A percentile compares a stretch with the other conserved stretches of the same genome.
Conservation (phyloP, 2,797 vertebrate genomes). For the Enteromius argenteus region DNA sequence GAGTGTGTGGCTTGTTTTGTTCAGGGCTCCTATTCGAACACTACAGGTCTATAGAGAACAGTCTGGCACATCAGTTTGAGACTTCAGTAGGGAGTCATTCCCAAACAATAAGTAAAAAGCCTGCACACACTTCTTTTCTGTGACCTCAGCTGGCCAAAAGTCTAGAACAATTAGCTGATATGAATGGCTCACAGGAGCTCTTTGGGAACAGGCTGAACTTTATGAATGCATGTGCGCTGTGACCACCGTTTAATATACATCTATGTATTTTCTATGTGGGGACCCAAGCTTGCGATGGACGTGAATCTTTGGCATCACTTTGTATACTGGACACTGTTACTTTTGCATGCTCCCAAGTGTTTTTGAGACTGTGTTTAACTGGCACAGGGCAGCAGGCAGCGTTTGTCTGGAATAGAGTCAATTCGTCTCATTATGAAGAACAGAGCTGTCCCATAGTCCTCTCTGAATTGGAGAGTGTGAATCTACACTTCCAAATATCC, state of each 20-base stretch:
- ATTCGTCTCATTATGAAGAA: slow-evolving; percentile 45
- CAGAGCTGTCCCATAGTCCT: slow-evolving; percentile 48
- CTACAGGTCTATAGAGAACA: slow-evolving; percentile 34
- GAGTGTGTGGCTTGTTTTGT: slow-evolving; percentile 33
- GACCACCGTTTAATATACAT: neutral
- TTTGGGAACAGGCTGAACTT: slow-evolving; percentile 29
- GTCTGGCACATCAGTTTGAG: slow-evolving; percentile 47
- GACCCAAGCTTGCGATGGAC: slow-evolving; percentile 16
- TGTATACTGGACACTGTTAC: slow-evolving; percentile 43
- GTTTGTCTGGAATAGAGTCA: slow-evolving; percentile 54
- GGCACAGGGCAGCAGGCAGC: slow-evolving; percentile 50
- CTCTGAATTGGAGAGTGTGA: slow-evolving; percentile 54
- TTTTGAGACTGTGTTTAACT: slow-evolving; percentile 50
- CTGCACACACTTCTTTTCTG: slow-evolving; percentile 42
- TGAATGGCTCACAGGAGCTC: slow-evolving; percentile 36
- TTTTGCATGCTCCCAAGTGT: slow-evolving; percentile 61
- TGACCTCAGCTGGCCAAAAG: slow-evolving; percentile 38
- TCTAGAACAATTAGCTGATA: slow-evolving; percentile 46
- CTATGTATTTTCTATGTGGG: slow-evolving; percentile 25
- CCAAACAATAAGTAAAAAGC: slow-evolving; percentile 58
- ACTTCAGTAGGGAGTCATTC: slow-evolving; percentile 34
- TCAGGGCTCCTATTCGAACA: slow-evolving; percentile 24
- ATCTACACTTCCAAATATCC: slow-evolving; percentile 55
- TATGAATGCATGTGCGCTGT: neutral
- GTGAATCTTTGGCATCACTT: slow-evolving; percentile 48